Evolutionary conservation across 2,797 vertebrate species (phyloP).

Genomic region (Acomys russatus): DNA sequence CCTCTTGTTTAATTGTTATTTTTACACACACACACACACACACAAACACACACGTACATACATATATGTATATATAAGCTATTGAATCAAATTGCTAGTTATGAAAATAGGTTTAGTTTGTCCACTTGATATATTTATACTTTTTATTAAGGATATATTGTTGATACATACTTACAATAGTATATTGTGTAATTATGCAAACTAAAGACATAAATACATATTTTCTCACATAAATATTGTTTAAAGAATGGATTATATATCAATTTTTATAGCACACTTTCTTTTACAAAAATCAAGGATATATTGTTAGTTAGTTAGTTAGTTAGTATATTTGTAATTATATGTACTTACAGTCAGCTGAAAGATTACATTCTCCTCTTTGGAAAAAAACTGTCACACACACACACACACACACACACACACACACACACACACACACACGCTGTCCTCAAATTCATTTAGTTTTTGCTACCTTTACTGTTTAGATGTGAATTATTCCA

Average conservation of each 20-base stretch:
- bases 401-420: rapidly evolving
- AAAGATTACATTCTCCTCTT: neutral
- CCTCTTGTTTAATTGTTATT: neutral
- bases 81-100: neutral
- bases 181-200: neutral
- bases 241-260: neutral
- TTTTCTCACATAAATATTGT: neutral
- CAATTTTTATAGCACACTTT: neutral
- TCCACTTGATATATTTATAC: neutral
- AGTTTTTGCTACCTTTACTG: neutral
- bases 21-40: neutral
- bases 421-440: rapidly evolving
- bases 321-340: neutral
- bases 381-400: neutral
- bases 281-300: neutral
- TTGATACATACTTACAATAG: neutral
- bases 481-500: neutral
- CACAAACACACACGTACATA: neutral
- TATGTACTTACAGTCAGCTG: neutral
- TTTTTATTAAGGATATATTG: neutral
- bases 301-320: no score
- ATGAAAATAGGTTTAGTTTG: neutral
- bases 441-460: neutral
- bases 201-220: neutral
- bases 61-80: neutral